phyloP scores from a whole-genome alignment of 2,113 vertebrate species.

The Plestiodon gilberti region DNA sequence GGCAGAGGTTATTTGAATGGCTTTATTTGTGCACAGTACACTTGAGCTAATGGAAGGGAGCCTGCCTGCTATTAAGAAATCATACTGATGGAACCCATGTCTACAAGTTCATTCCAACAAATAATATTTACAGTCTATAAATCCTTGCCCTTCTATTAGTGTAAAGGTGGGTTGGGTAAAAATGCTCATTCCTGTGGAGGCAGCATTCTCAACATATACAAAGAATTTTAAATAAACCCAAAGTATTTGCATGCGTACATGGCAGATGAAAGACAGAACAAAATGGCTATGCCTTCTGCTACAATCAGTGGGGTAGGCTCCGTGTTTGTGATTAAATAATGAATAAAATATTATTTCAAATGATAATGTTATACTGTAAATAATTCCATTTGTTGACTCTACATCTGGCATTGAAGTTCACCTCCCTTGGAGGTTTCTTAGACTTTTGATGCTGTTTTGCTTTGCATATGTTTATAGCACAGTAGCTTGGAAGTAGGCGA shows the following conservation, averaged over 20 bases:
- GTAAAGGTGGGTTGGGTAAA: neutral
- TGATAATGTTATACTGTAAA: slow-evolving; percentile 59
- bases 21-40: neutral
- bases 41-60: neutral
- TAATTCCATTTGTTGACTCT: slow-evolving; percentile 66
- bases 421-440: slow-evolving; percentile 59
- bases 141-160: fast-evolving
- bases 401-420: slow-evolving; percentile 54
- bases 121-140: neutral
- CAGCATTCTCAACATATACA: neutral
- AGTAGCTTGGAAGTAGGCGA: neutral
- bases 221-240: neutral
- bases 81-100: neutral
- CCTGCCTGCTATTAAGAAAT: neutral
- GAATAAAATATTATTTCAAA: slow-evolving; percentile 60
- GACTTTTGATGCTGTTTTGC: slow-evolving; percentile 63
- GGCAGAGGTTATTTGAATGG: neutral
- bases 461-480: slow-evolving; percentile 45
- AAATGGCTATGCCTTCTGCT: neutral
- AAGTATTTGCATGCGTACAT: neutral
- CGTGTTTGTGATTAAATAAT: slow-evolving; percentile 60
- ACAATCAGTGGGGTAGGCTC: slow-evolving; percentile 11
- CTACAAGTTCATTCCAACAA: neutral
- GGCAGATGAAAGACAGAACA: slow-evolving; percentile 39
- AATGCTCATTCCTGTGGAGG: slow-evolving; percentile 11